These are phyloP conservation scores for Gadopsis bispinosus DNA, from an alignment of 2,797 vertebrate species.

Conservation along the genomic window DNA sequence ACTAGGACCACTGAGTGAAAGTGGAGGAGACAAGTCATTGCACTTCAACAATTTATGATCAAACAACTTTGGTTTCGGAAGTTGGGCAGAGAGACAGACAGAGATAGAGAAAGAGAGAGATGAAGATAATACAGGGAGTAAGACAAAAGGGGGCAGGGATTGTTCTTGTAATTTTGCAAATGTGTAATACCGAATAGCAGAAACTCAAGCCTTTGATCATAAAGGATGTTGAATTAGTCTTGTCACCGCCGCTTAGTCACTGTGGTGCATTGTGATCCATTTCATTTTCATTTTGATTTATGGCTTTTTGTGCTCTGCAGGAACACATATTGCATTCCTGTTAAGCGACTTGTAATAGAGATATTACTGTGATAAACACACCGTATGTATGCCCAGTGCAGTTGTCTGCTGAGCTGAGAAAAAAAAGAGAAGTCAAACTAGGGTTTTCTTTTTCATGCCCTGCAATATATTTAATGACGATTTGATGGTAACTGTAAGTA, in stretches of 20 bases:
- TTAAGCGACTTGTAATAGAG: slow-evolving; percentile 86
- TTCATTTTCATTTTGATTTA: slow-evolving; percentile 90
- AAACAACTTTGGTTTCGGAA: slow-evolving; percentile 91
- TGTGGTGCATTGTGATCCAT: slow-evolving; percentile 59
- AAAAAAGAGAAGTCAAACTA: slow-evolving; percentile 5
- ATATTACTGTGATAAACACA: slow-evolving; percentile 84
- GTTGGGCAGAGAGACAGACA: slow-evolving; percentile 69
- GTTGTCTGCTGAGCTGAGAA: slow-evolving; percentile 43
- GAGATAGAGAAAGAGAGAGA: slow-evolving; percentile 68
- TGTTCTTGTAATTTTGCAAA: slow-evolving; percentile 91
- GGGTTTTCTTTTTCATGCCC: slow-evolving; percentile 27
- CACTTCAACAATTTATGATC: slow-evolving; percentile 97
- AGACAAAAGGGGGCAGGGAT: slow-evolving; percentile 86
- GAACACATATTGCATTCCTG: slow-evolving; percentile 86
- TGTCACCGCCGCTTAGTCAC: slow-evolving; percentile 76
- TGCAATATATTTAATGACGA: slow-evolving; percentile 57
- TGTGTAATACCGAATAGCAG: slow-evolving; percentile 90
- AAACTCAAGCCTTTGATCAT: slow-evolving; percentile 88
- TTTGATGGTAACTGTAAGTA: slow-evolving; percentile 37
- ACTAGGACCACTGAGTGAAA: slow-evolving; percentile 92
- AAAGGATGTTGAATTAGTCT: slow-evolving; percentile 90
- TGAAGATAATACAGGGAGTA: slow-evolving; percentile 37
- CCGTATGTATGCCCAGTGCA: slow-evolving; percentile 34
- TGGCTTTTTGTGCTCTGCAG: slow-evolving; percentile 86
- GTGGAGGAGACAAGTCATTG: slow-evolving; percentile 96